These are phyloP conservation scores for Artemia sp. DNA, from an alignment of 2,888 invertebrate genomes.

Conservation along the genomic window DNA sequence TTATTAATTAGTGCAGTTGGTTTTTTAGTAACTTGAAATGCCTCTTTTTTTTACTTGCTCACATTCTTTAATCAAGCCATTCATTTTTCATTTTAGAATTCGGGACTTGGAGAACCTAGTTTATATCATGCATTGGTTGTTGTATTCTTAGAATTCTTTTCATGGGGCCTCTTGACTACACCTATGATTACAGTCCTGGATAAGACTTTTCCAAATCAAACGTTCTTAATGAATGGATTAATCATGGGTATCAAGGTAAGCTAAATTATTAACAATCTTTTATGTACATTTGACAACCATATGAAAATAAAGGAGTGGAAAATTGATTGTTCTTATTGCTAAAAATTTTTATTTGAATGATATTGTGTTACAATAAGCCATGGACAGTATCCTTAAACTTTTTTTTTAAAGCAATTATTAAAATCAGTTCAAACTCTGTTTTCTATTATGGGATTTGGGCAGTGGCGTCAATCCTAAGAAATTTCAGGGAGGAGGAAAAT, in stretches of 20 bases:
- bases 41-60: no score
- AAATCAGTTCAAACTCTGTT: no score
- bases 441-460: no score
- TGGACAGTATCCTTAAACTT: no score
- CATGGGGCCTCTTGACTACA: slow-evolving; percentile 96
- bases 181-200: slow-evolving; percentile 87
- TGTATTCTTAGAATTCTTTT: slow-evolving; percentile 98
- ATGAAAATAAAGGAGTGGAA: neutral
- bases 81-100: slow-evolving; percentile 42
- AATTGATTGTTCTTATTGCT: slow-evolving; percentile 16
- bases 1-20: no score
- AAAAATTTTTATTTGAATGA: no score
- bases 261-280: slow-evolving; percentile 5
- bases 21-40: no score
- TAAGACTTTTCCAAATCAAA: slow-evolving; percentile 94
- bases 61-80: no score
- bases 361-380: no score
- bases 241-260: slow-evolving; percentile 87
- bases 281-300: slow-evolving; percentile 17
- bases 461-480: no score
- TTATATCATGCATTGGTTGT: slow-evolving; percentile 97
- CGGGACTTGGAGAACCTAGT: slow-evolving; percentile 81
- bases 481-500: no score
- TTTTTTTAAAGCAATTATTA: no score
- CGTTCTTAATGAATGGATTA: slow-evolving; percentile 97